Conservation (phyloP, 2,797 vertebrate species). For the Sciurus carolinensis region DNA sequence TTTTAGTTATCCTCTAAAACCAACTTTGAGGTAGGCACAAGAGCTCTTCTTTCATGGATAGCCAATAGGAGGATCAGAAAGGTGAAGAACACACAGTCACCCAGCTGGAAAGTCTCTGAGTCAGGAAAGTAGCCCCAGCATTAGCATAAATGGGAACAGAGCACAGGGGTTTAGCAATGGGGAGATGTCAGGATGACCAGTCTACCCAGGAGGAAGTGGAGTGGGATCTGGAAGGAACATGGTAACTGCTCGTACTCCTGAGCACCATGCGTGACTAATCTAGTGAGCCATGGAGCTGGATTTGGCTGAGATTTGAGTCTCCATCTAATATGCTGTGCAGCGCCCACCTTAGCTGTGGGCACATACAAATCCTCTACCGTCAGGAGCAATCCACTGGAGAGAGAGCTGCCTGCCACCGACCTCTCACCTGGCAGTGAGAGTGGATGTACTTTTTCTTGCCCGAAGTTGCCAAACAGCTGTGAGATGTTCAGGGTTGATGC, state of each 20-base stretch:
- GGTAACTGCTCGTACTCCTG: accelerated
- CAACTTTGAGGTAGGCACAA: neutral
- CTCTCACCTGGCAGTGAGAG: neutral
- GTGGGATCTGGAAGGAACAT: accelerated
- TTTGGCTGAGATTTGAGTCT: neutral
- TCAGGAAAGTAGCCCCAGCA: neutral
- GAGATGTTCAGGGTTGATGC: neutral
- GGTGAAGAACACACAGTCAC: neutral
- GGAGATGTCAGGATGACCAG: neutral
- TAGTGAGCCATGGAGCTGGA: neutral
- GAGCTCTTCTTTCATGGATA: neutral
- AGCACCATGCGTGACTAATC: neutral
- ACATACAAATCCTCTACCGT: neutral
- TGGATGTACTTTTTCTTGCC: neutral
- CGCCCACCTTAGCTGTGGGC: neutral
- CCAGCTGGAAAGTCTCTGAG: neutral
- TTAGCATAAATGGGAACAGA: neutral
- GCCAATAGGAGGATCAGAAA: neutral
- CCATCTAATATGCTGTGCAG: neutral
- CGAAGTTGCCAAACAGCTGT: neutral
- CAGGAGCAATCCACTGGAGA: neutral
- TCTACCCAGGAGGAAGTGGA: accelerated
- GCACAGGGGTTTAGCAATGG: accelerated
- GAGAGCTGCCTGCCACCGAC: neutral
- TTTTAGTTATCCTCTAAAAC: neutral